Evolutionary conservation across 2,888 invertebrate genomes (phyloP).

Genomic region (Oeneis ivallda): DNA sequence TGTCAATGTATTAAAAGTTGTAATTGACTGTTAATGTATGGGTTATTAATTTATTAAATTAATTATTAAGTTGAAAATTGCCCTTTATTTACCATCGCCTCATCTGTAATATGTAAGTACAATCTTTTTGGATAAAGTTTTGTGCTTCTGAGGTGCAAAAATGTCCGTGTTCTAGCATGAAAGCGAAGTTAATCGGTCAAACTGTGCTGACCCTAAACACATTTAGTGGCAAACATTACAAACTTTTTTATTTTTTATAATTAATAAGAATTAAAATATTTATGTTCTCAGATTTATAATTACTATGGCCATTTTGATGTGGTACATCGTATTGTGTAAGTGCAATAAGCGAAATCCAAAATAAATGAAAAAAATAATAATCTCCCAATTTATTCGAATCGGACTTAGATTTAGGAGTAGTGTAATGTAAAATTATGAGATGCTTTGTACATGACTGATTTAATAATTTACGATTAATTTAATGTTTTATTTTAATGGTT

Average conservation of each 20-base stretch:
- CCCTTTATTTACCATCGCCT: no score
- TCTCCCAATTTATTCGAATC: conserved; percentile 44
- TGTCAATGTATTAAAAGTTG: no score
- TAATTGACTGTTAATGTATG: no score
- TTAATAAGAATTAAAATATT: conserved; percentile 1
- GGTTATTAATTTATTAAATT: no score
- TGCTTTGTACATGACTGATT: conserved; percentile 75
- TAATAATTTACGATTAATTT: conserved; percentile 65
- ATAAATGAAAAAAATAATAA: conserved; percentile 39
- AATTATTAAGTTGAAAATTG: no score
- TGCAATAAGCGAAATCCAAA: conserved; percentile 61
- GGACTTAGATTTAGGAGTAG: conserved; percentile 41
- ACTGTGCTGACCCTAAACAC: background rate
- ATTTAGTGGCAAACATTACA: conserved; percentile 19
- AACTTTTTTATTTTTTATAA: conserved; percentile 34
- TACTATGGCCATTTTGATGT: conserved; percentile 26
- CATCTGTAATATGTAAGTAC: no score
- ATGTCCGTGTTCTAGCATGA: background rate
- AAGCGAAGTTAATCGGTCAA: background rate
- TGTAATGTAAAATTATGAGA: conserved; percentile 54
- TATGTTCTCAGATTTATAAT: conserved; percentile 25
- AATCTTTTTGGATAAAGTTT: no score
- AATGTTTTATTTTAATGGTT: conserved; percentile 64
- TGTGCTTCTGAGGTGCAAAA: no score
- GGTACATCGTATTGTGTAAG: conserved; percentile 39